These are phyloP conservation scores for Mormyrops boulengeri DNA, from an alignment of 2,797 vertebrate genomes.

Conservation along the genomic window DNA sequence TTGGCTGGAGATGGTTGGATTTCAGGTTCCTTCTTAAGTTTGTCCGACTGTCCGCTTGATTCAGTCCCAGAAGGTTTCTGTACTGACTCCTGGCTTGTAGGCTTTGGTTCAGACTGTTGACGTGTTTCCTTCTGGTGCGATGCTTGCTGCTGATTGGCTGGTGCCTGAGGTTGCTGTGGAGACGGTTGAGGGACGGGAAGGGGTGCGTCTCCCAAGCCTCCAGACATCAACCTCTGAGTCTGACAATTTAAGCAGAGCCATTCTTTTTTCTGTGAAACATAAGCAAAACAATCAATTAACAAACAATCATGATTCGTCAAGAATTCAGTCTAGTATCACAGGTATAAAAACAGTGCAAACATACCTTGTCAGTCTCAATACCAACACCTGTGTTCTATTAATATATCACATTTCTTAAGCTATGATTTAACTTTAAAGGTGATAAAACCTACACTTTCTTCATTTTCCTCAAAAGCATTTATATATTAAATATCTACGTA, in stretches of 20 bases:
- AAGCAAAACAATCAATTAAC: constrained; percentile 14
- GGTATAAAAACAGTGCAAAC: neutral
- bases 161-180: constrained; percentile 69
- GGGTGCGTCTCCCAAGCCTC: constrained; percentile 77
- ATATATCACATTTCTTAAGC: neutral
- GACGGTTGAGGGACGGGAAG: constrained; percentile 67
- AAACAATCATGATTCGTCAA: neutral
- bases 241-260: constrained; percentile 99
- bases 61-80: constrained; percentile 48
- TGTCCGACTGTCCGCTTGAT: constrained; percentile 46
- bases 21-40: constrained; percentile 37
- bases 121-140: constrained; percentile 53
- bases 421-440: neutral
- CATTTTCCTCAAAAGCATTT: neutral
- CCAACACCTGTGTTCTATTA: neutral
- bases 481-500: neutral
- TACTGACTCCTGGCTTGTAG: constrained; percentile 37
- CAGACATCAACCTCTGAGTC: constrained; percentile 88
- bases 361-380: neutral
- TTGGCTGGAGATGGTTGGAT: constrained; percentile 57
- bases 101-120: constrained; percentile 53
- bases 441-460: neutral
- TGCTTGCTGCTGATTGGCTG: constrained; percentile 56
- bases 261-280: constrained; percentile 83
- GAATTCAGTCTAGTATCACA: neutral